Percentiles rank a stretch among this genome's conserved stretches.
Evolutionary conservation across 2,888 invertebrate species (phyloP).

Genomic region (Gortyna flavago): DNA sequence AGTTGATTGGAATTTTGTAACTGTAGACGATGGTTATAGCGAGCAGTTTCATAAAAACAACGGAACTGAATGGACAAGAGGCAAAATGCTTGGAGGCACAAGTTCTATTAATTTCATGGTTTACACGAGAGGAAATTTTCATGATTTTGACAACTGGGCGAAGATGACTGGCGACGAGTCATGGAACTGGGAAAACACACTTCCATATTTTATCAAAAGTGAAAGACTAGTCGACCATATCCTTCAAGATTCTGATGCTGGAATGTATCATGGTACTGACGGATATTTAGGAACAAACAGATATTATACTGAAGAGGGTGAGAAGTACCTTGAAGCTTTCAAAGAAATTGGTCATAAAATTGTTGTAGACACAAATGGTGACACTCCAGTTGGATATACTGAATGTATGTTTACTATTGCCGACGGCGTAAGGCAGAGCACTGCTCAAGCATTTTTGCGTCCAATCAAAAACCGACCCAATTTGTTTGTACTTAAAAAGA

Average conservation of each 20-base stretch:
- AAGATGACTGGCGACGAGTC: conserved; percentile 79
- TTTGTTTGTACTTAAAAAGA: conserved; percentile 80
- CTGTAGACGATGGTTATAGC: conserved; percentile 69
- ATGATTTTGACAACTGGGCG: conserved; percentile 86
- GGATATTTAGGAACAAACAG: conserved; percentile 82
- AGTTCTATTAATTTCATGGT: conserved; percentile 88
- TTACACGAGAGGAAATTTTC: conserved; percentile 83
- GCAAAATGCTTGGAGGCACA: conserved; percentile 90
- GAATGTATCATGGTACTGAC: conserved; percentile 74
- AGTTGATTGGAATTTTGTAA: conserved; percentile 73
- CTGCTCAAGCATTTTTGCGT: conserved; percentile 85
- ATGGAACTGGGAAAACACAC: conserved; percentile 88
- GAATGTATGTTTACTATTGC: conserved; percentile 83
- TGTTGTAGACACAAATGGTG: conserved; percentile 77
- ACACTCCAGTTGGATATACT: conserved; percentile 81
- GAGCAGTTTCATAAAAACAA: conserved; percentile 50
- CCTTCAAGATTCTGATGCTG: conserved; percentile 52
- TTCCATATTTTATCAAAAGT: conserved; percentile 85
- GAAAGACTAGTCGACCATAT: conserved; percentile 75
- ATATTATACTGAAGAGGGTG: conserved; percentile 50
- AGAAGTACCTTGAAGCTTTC: conserved; percentile 75
- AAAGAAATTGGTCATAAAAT: conserved; percentile 80
- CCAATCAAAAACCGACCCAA: conserved; percentile 71
- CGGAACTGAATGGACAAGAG: conserved; percentile 78
- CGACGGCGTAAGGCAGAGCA: conserved; percentile 82